These are phyloP conservation scores for Drosophila pseudotakahashii DNA, from an alignment of 2,888 invertebrate species.

Conservation along the genomic window DNA sequence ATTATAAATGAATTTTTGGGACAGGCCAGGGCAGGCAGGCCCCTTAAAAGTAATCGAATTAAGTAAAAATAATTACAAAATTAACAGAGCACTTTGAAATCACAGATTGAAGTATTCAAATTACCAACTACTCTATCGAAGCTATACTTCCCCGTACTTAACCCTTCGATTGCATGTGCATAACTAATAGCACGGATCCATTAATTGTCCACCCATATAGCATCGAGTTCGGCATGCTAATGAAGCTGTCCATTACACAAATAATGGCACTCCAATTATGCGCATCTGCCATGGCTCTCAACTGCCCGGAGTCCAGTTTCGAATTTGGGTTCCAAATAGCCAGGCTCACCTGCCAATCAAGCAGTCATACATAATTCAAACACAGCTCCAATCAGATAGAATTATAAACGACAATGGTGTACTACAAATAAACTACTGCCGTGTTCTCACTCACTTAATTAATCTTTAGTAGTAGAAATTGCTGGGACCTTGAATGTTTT, in stretches of 20 bases:
- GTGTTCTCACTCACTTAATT: not conserved
- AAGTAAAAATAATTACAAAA: not conserved
- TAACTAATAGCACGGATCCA: not conserved
- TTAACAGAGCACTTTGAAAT: not conserved
- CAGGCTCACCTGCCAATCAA: not conserved
- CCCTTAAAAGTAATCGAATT: not conserved
- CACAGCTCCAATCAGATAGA: not conserved
- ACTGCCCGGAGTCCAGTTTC: not conserved
- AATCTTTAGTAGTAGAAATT: not conserved
- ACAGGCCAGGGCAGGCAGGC: not conserved
- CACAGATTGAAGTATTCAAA: too few species aligned
- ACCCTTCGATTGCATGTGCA: not conserved
- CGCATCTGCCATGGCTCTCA: slow-evolving; percentile 7
- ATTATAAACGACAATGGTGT: not conserved
- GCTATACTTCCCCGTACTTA: not conserved
- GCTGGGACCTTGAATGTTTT: not conserved
- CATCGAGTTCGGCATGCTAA: slow-evolving; percentile 20
- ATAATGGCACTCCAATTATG: slow-evolving; percentile 26
- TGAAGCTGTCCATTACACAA: slow-evolving; percentile 24
- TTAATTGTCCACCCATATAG: not conserved
- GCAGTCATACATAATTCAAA: slow-evolving; percentile 16
- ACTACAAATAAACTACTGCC: not conserved
- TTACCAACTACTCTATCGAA: not conserved
- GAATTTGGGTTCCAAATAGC: not conserved
- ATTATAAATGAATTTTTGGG: not conserved